phyloP scores from a whole-genome alignment of 2,113 vertebrate species.

The Climacteris rufus region DNA sequence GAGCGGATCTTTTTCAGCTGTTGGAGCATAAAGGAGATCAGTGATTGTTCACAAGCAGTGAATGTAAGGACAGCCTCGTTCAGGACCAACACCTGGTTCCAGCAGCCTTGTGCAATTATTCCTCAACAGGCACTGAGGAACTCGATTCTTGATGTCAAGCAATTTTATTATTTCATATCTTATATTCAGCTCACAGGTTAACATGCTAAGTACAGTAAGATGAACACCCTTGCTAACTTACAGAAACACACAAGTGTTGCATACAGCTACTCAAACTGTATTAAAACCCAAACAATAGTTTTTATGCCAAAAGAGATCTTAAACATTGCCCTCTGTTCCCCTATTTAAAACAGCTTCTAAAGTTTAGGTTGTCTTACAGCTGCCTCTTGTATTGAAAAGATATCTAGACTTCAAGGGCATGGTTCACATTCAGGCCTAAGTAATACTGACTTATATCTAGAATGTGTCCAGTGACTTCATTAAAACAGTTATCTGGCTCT shows the following conservation, averaged over 20 bases:
- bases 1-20: conserved; percentile 96
- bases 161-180: background rate
- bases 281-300: background rate
- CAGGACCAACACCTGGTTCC: background rate
- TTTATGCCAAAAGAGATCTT: background rate
- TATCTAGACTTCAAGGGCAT: background rate
- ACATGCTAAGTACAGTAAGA: background rate
- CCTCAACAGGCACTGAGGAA: background rate
- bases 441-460: background rate
- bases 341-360: background rate
- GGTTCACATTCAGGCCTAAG: background rate
- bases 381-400: background rate
- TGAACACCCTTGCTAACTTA: background rate
- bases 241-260: background rate
- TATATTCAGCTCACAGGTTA: background rate
- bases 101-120: background rate
- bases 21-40: background rate
- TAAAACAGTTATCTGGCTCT: background rate
- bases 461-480: background rate
- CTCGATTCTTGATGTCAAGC: background rate
- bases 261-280: background rate
- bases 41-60: background rate
- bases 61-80: background rate
- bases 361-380: background rate
- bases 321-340: background rate